Conservation (phyloP, 2,888 invertebrate genomes). For the Parnassius smintheus region DNA sequence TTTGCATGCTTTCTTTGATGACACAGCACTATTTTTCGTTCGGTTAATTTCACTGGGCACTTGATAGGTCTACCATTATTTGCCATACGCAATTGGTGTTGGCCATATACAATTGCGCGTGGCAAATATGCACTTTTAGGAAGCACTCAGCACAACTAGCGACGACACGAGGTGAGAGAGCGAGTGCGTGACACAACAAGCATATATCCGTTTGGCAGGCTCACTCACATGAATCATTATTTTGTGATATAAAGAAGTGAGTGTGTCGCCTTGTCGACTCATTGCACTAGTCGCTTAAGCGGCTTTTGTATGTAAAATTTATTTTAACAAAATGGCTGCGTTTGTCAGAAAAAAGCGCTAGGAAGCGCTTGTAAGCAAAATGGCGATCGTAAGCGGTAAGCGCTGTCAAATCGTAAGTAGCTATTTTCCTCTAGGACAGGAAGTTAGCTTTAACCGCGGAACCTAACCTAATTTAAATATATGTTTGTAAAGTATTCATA, state of each 20-base stretch:
- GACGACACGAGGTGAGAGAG: slow-evolving; percentile 80
- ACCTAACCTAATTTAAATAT: too few species aligned
- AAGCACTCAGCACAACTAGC: slow-evolving; percentile 77
- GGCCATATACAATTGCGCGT: slow-evolving; percentile 45
- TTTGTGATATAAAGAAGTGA: slow-evolving; percentile 25
- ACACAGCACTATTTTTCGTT: slow-evolving; percentile 80
- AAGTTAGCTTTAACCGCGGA: too few species aligned
- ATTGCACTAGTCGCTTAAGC: neutral
- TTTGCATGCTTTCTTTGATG: slow-evolving; percentile 79
- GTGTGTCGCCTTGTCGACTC: neutral
- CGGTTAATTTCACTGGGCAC: slow-evolving; percentile 77
- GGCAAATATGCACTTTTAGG: slow-evolving; percentile 71
- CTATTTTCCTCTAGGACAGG: too few species aligned
- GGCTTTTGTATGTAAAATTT: slow-evolving; percentile 6
- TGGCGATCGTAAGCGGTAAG: too few species aligned
- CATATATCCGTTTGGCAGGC: slow-evolving; percentile 28
- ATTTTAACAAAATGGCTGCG: slow-evolving; percentile 14
- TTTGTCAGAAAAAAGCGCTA: too few species aligned
- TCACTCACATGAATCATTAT: slow-evolving; percentile 29
- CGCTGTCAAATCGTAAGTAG: too few species aligned
- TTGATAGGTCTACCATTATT: slow-evolving; percentile 64
- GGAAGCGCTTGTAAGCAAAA: too few species aligned
- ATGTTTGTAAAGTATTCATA: too few species aligned
- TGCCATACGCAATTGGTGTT: slow-evolving; percentile 49
- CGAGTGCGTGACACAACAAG: slow-evolving; percentile 67